A percentile compares a stretch with the other conserved stretches of the same genome.
These are phyloP conservation scores for Luperina testacea DNA, from an alignment of 2,888 invertebrate genomes.

Conservation along the genomic window DNA sequence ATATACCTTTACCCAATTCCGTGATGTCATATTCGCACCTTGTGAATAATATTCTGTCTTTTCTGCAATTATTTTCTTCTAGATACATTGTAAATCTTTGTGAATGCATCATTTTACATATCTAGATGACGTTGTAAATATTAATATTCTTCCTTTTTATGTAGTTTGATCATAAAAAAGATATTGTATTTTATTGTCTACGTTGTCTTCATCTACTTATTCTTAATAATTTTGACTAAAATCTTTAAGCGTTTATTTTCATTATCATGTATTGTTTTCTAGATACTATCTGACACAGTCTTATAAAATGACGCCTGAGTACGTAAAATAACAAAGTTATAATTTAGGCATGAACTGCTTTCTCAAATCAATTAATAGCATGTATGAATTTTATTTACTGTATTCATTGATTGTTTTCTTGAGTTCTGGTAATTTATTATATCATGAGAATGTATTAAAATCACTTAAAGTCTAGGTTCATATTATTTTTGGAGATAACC, in stretches of 20 bases:
- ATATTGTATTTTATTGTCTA: slow-evolving; percentile 53
- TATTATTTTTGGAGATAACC: background rate
- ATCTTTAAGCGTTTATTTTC: slow-evolving; percentile 57
- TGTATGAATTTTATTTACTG: slow-evolving; percentile 27
- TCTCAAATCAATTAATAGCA: slow-evolving; percentile 49
- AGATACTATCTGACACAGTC: slow-evolving; percentile 64
- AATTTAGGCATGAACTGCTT: slow-evolving; percentile 64
- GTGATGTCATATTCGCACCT: slow-evolving; percentile 86
- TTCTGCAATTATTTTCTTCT: slow-evolving; percentile 80
- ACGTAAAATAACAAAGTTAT: slow-evolving; percentile 62
- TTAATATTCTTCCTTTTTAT: slow-evolving; percentile 64
- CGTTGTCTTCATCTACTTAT: slow-evolving; percentile 43
- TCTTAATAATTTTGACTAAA: slow-evolving; percentile 44
- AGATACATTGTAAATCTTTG: slow-evolving; percentile 68
- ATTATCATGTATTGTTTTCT: slow-evolving; percentile 64
- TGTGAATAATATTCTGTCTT: slow-evolving; percentile 88
- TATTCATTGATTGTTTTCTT: slow-evolving; percentile 6
- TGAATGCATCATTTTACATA: slow-evolving; percentile 58
- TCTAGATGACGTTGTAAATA: slow-evolving; percentile 66
- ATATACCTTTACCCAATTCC: slow-evolving; percentile 74
- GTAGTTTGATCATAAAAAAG: slow-evolving; percentile 64
- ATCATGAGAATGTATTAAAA: background rate
- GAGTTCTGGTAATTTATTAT: background rate
- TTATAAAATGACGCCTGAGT: slow-evolving; percentile 57
- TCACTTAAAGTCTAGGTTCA: background rate